phyloP scores from a whole-genome alignment of 2,888 invertebrate genomes.

The Atethmia centrago region DNA sequence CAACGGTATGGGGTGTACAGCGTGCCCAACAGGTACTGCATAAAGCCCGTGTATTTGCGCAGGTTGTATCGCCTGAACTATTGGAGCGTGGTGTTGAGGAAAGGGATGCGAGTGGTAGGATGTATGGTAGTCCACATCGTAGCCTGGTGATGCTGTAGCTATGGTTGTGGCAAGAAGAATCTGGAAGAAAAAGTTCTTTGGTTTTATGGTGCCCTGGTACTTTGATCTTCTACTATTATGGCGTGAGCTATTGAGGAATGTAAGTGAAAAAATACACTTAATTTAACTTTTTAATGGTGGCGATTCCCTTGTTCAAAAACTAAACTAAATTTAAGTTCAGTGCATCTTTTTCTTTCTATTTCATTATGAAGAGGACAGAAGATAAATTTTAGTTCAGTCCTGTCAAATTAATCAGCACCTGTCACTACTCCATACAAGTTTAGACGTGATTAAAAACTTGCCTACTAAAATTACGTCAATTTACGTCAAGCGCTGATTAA shows the following conservation, averaged over 20 bases:
- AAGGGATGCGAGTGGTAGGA: constrained; percentile 50
- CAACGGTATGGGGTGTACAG: constrained; percentile 55
- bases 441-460: too few relatives aligned
- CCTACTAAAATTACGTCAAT: too few relatives aligned
- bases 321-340: too few relatives aligned
- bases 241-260: background rate
- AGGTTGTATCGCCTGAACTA: constrained; percentile 24
- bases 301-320: too few relatives aligned
- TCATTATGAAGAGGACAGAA: too few relatives aligned
- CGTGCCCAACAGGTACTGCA: constrained; percentile 42
- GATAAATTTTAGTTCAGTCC: too few relatives aligned
- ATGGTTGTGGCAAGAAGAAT: constrained; percentile 39
- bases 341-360: too few relatives aligned
- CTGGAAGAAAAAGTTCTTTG: constrained; percentile 46
- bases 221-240: background rate
- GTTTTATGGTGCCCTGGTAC: constrained; percentile 19
- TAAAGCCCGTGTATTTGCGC: constrained; percentile 28
- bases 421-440: too few relatives aligned
- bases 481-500: too few relatives aligned
- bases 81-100: constrained; percentile 45
- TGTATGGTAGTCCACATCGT: constrained; percentile 55
- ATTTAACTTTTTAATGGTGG: too few relatives aligned
- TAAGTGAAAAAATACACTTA: too few relatives aligned
- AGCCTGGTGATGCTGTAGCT: constrained; percentile 41
- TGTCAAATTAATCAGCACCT: too few relatives aligned